These are phyloP conservation scores for Eupithecia subumbrata DNA, from an alignment of 2,888 invertebrate species.

Conservation along the genomic window DNA sequence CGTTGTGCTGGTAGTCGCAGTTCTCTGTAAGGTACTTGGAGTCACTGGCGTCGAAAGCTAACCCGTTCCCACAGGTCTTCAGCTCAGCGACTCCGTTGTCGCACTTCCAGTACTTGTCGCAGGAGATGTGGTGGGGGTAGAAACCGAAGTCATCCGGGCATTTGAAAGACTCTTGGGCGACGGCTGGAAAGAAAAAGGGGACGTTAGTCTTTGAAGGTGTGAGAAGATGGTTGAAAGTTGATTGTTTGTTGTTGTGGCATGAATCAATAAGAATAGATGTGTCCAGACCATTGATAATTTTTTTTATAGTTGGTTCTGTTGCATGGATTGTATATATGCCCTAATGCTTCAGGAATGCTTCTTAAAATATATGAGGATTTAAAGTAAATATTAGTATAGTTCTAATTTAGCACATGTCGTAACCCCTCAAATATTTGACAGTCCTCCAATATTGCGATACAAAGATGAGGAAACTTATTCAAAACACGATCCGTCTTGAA, in stretches of 20 bases:
- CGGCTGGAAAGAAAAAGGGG: constrained; percentile 79
- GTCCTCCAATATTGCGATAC: constrained; percentile 58
- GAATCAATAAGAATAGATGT: constrained; percentile 31
- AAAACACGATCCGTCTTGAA: constrained; percentile 65
- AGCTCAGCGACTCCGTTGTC: constrained; percentile 94
- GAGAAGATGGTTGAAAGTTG: not conserved
- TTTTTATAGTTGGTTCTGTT: not conserved
- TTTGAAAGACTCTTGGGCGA: constrained; percentile 93
- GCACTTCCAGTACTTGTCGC: constrained; percentile 98
- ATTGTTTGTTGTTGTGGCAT: constrained; percentile 25
- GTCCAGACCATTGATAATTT: not conserved
- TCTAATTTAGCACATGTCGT: constrained; percentile 10
- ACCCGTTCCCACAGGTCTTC: constrained; percentile 96
- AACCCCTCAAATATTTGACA: constrained; percentile 48
- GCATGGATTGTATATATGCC: not conserved
- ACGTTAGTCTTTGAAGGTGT: constrained; percentile 13
- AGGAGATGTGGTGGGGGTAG: constrained; percentile 94
- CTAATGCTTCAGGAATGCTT: not conserved
- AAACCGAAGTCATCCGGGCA: constrained; percentile 97
- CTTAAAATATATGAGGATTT: not conserved
- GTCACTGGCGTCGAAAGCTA: constrained; percentile 95
- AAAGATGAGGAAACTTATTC: constrained; percentile 58
- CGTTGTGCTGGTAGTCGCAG: constrained; percentile 97
- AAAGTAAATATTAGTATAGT: constrained; percentile 3
- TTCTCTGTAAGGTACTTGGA: constrained; percentile 96